Base-by-base conservation (phyloP, 2,797 vertebrate species). In the Darevskia nairensis region DNA sequence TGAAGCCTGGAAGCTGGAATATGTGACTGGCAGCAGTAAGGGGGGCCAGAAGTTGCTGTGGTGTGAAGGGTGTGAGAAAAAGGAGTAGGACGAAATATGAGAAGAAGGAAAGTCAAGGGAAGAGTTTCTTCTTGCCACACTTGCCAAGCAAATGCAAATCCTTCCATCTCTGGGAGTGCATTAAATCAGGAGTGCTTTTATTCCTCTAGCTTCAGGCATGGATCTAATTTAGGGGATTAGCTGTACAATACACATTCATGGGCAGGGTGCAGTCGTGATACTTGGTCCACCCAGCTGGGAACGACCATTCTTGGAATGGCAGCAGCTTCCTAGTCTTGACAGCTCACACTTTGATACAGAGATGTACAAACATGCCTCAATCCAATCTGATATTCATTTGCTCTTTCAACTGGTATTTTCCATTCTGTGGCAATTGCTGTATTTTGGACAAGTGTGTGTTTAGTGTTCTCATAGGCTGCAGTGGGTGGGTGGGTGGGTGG, bases 41-140 rank as follows among this genome's bases (percentile, higher is more conserved):
- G 44, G 32, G 15, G 90, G 86, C 88, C 89, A 90, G 76, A 86
- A 88, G 82, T 88, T 71, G 15, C 81, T 86, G 4, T 66, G 86
- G 72, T 72, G 44, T 61, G 87, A 89, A 87, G 81, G 76, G 90
- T 92, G 84, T 72, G 23, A 92, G 55, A 85, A 81, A 66, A 29
- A 61, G 87, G 75, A 90, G 59, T 71, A 87, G 74, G 64, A 89
- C 21, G 79, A 89, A 90, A 90, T 93, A 90, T 86, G 71, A 90
- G 44, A 29, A 0, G 44, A 8, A 27, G 25, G 74, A 85, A 90
- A 89, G 71, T 77, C 86, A 92, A 50, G 76, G 72, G 68, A 90
- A 86, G 25, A 90, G 89, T 89, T 90, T 82, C 21, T 1, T 85
- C 66, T 94, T 90, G 35, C 50, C 84, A 81, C 75, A 91, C 89